Evolutionary conservation across 1,140 invertebrate species (phyloP).

Genomic region (Condylostylus longicornis): DNA sequence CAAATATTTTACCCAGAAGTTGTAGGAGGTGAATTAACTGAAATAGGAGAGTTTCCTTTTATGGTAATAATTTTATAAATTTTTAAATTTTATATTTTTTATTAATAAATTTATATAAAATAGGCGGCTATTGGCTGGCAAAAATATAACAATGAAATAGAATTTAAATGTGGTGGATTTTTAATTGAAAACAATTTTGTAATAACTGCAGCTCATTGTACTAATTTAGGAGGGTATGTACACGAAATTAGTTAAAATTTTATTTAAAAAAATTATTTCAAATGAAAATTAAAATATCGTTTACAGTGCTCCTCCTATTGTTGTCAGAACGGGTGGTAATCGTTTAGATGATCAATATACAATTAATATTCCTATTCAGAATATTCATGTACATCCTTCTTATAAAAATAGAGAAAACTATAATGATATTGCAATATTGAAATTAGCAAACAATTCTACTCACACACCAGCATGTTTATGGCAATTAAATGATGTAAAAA

Average conservation of each 20-base stretch:
- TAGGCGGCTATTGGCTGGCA: constrained; percentile 26
- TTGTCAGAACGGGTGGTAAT: constrained; percentile 23
- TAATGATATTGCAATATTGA: constrained; percentile 26
- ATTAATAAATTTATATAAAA: constrained; percentile 1
- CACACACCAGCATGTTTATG: constrained; percentile 13
- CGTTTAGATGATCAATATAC: constrained; percentile 12
- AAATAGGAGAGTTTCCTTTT: constrained; percentile 34
- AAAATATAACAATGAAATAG: constrained; percentile 10
- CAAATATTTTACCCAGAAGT: no score
- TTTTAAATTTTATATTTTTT: constrained; percentile 1
- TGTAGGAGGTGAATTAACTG: constrained; percentile 29
- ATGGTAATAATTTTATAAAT: constrained; percentile 28
- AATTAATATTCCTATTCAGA: constrained; percentile 12
- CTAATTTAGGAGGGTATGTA: constrained; percentile 20
- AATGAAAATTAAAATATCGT: not conserved
- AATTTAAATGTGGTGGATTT: constrained; percentile 26
- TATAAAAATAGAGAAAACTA: constrained; percentile 14
- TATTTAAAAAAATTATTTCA: not conserved
- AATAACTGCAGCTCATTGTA: constrained; percentile 31
- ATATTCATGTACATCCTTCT: constrained; percentile 16
- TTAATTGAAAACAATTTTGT: constrained; percentile 23
- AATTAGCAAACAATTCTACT: constrained; percentile 8
- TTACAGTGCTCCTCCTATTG: constrained; percentile 12
- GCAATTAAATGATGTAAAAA: not conserved
- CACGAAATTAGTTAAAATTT: not conserved